Percentiles rank a stretch among this genome's conserved stretches.
phyloP scores from a whole-genome alignment of 2,113 vertebrate species.

The Formicarius rufipectus region DNA sequence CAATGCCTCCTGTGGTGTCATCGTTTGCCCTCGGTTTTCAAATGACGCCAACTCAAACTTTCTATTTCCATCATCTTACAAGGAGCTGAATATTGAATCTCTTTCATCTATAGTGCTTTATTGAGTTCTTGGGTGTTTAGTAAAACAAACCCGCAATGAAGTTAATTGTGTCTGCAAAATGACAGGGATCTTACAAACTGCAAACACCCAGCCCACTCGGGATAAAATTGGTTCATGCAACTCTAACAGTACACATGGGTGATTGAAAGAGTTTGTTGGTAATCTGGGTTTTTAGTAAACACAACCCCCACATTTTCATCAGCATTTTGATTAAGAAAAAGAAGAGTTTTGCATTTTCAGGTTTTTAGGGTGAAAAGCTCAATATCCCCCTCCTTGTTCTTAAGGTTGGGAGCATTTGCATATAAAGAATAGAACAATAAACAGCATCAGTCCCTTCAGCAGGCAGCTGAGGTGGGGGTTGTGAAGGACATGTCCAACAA shows the following conservation, averaged over 20 bases:
- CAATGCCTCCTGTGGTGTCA: neutral
- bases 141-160: conserved; percentile 17
- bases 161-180: conserved; percentile 39
- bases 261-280: neutral
- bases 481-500: fast-evolving
- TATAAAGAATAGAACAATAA: neutral
- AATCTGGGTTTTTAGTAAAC: neutral
- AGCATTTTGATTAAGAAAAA: neutral
- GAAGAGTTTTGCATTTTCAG: neutral
- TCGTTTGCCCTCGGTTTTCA: neutral
- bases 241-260: neutral
- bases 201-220: neutral
- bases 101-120: neutral
- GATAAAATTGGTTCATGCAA: conserved; percentile 8
- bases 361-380: neutral
- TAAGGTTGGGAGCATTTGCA: neutral
- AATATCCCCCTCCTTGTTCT: neutral
- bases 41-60: neutral
- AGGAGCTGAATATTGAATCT: neutral
- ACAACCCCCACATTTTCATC: neutral
- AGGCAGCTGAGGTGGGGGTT: neutral
- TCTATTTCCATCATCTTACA: neutral
- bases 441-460: neutral
- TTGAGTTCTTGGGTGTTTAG: conserved; percentile 20
- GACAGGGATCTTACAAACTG: conserved; percentile 31